Evolutionary conservation across 2,888 invertebrate genomes (phyloP).

Genomic region (Candidula unifasciata): DNA sequence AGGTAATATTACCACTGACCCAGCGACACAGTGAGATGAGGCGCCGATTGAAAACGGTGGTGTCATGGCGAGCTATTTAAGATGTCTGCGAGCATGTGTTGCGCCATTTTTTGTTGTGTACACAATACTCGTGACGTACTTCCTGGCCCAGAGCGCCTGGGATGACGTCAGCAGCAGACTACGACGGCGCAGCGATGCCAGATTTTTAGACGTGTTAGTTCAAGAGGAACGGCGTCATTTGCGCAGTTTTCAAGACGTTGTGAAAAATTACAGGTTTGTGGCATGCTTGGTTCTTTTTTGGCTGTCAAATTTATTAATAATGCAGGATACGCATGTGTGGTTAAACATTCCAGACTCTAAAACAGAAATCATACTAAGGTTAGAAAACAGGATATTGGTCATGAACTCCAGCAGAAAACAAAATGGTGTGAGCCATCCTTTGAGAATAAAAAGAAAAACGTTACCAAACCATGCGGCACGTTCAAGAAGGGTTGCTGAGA

Average conservation of each 20-base stretch:
- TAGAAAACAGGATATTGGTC: too few relatives aligned
- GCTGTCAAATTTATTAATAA: too few relatives aligned
- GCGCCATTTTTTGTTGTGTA: constrained; percentile 35
- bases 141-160: constrained; percentile 42
- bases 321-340: too few relatives aligned
- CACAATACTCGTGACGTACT: constrained; percentile 41
- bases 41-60: neutral
- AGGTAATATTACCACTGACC: neutral
- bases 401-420: too few relatives aligned
- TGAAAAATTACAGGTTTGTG: constrained; percentile 38
- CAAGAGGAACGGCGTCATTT: constrained; percentile 48
- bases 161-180: constrained; percentile 17
- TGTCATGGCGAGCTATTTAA: constrained; percentile 36
- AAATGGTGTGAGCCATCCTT: too few relatives aligned
- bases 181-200: neutral
- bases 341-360: too few relatives aligned
- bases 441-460: too few relatives aligned
- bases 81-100: constrained; percentile 23
- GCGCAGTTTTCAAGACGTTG: constrained; percentile 40
- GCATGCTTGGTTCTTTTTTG: neutral
- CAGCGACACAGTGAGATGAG: constrained; percentile 21
- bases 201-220: constrained; percentile 37
- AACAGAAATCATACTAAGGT: too few relatives aligned
- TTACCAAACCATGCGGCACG: too few relatives aligned
- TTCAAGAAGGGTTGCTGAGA: too few relatives aligned